Percentiles rank a stretch among this genome's conserved stretches.
These are phyloP conservation scores for Dinomys branickii DNA, from an alignment of 2,113 vertebrate species.

Conservation along the genomic window DNA sequence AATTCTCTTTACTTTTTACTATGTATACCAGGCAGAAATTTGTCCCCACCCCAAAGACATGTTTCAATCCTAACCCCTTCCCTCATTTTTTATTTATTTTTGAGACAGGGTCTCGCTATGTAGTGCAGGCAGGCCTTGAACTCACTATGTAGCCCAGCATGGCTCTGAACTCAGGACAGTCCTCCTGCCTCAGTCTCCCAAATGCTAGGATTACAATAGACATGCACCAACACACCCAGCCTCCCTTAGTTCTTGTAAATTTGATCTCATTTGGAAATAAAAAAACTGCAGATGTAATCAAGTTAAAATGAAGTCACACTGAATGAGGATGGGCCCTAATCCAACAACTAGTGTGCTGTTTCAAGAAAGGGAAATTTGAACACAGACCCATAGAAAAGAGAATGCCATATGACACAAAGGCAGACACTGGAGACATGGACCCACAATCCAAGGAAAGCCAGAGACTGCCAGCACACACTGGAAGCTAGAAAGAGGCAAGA, in stretches of 20 bases:
- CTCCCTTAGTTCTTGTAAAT: neutral
- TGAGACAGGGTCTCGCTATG: too few relatives aligned
- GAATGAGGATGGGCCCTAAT: neutral
- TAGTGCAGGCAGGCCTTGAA: too few relatives aligned
- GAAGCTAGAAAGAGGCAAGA: neutral
- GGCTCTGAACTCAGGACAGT: neutral
- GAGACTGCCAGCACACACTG: too few relatives aligned
- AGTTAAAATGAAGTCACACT: neutral
- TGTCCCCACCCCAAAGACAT: neutral
- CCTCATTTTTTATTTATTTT: too few relatives aligned
- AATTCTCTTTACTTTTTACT: constrained; percentile 14
- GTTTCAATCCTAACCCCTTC: neutral
- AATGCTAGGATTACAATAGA: neutral
- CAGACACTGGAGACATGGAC: neutral
- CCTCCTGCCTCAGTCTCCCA: neutral
- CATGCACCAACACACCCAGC: neutral
- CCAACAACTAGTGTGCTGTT: neutral
- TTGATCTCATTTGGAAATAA: constrained; percentile 42
- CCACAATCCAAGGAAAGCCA: neutral
- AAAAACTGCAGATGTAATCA: neutral
- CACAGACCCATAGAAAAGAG: neutral
- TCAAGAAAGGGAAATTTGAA: neutral
- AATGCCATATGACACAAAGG: neutral
- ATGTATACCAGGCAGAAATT: neutral
- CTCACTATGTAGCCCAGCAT: neutral